Conservation (phyloP, 1,140 invertebrate species). For the Oryctes rhinoceros region DNA sequence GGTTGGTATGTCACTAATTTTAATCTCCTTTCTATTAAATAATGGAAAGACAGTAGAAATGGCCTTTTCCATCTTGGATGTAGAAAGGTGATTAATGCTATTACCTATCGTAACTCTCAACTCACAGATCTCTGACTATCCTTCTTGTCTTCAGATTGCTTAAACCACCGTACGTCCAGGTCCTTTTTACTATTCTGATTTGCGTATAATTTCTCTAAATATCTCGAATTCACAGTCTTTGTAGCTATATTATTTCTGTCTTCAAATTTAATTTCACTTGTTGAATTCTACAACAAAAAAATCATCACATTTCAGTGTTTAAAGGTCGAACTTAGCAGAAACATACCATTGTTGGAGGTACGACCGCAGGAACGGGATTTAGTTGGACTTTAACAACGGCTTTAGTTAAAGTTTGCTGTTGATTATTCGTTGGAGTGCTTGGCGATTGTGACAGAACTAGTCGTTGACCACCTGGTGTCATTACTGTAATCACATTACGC, state of each 20-base stretch:
- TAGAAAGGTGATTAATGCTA: slow-evolving; percentile 40
- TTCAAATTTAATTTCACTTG: slow-evolving; percentile 43
- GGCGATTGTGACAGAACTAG: slow-evolving; percentile 67
- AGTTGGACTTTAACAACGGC: slow-evolving; percentile 58
- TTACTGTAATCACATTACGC: slow-evolving; percentile 58
- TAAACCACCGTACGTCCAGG: slow-evolving; percentile 57
- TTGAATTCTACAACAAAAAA: slow-evolving; percentile 15
- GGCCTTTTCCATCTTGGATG: slow-evolving; percentile 21
- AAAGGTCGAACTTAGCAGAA: no score
- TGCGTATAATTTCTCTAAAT: slow-evolving; percentile 58
- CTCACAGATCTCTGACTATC: slow-evolving; percentile 36
- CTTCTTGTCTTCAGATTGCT: slow-evolving; percentile 28
- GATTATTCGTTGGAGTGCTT: not conserved
- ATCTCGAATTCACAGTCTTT: slow-evolving; percentile 54
- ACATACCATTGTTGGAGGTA: slow-evolving; percentile 45
- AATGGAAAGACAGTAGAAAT: not conserved
- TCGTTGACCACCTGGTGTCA: slow-evolving; percentile 65
- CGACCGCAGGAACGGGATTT: slow-evolving; percentile 52
- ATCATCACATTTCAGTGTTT: not conserved
- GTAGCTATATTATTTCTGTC: slow-evolving; percentile 43
- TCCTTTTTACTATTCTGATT: slow-evolving; percentile 53
- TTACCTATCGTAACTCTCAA: slow-evolving; percentile 35
- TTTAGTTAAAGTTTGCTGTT: slow-evolving; percentile 51
- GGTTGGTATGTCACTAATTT: slow-evolving; percentile 34
- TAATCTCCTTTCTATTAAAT: slow-evolving; percentile 40